Base-by-base conservation (phyloP, 2,797 vertebrate species). In the Galaxias olidus region DNA sequence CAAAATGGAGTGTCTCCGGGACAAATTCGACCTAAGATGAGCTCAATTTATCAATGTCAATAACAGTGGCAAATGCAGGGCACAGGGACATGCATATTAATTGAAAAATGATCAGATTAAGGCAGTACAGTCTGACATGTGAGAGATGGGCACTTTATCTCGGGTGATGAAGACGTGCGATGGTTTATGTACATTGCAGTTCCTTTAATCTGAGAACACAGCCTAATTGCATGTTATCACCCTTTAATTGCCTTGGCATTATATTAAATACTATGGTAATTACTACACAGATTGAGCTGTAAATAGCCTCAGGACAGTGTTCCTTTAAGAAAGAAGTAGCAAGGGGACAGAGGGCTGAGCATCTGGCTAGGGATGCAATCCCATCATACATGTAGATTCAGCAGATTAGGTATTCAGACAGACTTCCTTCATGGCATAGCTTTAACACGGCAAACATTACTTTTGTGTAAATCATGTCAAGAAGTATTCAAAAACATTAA, bases 181-280 rank as follows among this genome's bases (percentile, higher is more conserved):
- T 83, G 81, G 84, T 85, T 90, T 79, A 77, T 66, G 75, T 88
- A 85, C 77, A 81, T 94, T 92, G 90, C 91, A 89, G 91, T 92
- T 91, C 92, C 91, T 92, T 87, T 93, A 93, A 96, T 94, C 95
- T 93, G 92, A 92, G 93, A 96, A 95, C 93, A 94, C 93, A 92
- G 93, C 94, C 96, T 97, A 98, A 98, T 97, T 98, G 96, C 94
- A 90, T 98, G 97, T 97, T 98, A 98, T 98, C 95, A 95, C 95
- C 95, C 93, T 90, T 91, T 97, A 96, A 98, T 98, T 98, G 95
- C 94, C 93, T 94, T 94, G 92, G 94, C 94, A 94, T 96, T 98
- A 96, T 96, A 97, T 96, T 96, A 98, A 98, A 96, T 95, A 95
- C 95, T 96, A 94, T 94, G 94, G 95, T 98, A 98, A 98, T 98